Base-by-base conservation (phyloP, 2,113 vertebrate genomes). In the Motacilla alba region DNA sequence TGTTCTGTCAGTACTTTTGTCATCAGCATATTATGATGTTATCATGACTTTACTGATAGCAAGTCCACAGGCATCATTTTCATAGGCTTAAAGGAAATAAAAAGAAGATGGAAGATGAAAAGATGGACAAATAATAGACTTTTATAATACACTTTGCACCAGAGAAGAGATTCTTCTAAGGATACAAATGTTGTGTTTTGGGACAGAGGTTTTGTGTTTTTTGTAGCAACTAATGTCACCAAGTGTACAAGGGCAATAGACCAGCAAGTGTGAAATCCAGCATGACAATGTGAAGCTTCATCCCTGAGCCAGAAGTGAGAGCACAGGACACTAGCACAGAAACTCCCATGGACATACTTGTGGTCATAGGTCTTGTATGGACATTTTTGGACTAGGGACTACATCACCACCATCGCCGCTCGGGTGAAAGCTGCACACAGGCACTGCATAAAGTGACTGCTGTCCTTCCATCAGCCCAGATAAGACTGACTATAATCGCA, bases 401-500 rank as follows among this genome's bases (percentile, higher is more conserved):
- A 31, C 10, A 31, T 18, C 22, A 37, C 15, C 53, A 67, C 30
- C 70, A 41, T 12, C 49, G 5, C 50, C 1, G 1, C 37, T 12
- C 1, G 20, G 20, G 52, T 13, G n/a, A 81, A 44, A 78, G 62
- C 37, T 4, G 4, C 27, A 24, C 14, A 22, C 6, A 17, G 15
- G 37, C 26, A 30, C 7, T 1, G 4, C 22, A 3, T 2, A 8
- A 20, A 10, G 33, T 0, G 0, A 13, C 24, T 33, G 37, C 26
- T 15, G 55, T 26, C 14, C 50, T 31, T 33, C 77, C 39, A 7
- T 2, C 41, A 59, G 53, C 24, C 22, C 66, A 7, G 39, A 3
- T 62, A 46, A 46, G 17, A 6, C 43, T 4, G 37, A 13, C 30
- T 10, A 3, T 2, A 17, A 17, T 0, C 3, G 3, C 0, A 6